Evolutionary conservation across 1,140 invertebrate genomes (phyloP).

Genomic region (Lepidostoma basale): DNA sequence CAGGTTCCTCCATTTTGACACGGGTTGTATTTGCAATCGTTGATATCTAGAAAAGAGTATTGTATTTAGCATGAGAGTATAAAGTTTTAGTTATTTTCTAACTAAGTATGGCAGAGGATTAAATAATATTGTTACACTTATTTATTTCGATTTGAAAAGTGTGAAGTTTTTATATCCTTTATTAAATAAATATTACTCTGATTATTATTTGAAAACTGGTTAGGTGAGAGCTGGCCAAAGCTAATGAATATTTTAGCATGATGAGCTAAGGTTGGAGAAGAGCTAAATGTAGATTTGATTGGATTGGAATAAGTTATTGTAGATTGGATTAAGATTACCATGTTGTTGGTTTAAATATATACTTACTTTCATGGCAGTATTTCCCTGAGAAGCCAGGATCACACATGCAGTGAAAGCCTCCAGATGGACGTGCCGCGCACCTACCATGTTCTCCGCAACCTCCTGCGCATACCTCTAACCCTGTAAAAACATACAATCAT

Average conservation of each 20-base stretch:
- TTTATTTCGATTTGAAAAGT: no score
- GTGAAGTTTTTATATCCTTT: no score
- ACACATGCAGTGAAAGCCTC: slow-evolving; percentile 74
- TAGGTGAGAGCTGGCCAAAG: no score
- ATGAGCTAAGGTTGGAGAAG: background rate
- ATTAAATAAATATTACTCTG: no score
- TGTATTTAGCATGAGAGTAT: no score
- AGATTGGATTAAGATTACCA: no score
- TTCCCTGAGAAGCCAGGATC: slow-evolving; percentile 77
- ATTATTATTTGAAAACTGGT: no score
- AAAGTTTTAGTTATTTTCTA: background rate
- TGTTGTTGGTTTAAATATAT: no score
- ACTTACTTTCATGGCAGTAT: slow-evolving; percentile 76
- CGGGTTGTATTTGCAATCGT: slow-evolving; percentile 74
- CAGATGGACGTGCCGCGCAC: slow-evolving; percentile 69
- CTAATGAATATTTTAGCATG: background rate
- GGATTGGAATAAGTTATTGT: no score
- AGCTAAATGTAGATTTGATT: background rate
- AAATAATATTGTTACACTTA: background rate
- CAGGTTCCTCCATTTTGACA: slow-evolving; percentile 79
- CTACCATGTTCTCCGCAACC: slow-evolving; percentile 79
- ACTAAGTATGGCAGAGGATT: background rate
- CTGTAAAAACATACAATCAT: slow-evolving; percentile 4
- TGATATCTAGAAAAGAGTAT: slow-evolving; percentile 64
- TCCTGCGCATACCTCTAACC: slow-evolving; percentile 37